Conservation (phyloP, 2,113 vertebrate genomes). For the Paraplagusia blochii region DNA sequence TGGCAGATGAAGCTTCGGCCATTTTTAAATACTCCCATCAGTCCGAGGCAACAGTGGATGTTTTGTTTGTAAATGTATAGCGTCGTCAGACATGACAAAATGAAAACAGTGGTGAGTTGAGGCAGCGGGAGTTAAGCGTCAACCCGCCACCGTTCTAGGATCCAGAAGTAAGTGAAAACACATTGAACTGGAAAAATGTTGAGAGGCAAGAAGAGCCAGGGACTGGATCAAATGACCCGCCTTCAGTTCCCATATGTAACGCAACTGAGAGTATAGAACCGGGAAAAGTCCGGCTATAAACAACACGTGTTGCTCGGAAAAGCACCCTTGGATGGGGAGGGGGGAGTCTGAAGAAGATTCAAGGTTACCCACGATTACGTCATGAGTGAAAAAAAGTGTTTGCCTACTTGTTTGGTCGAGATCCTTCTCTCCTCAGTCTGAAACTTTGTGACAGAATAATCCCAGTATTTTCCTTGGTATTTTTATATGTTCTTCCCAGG, state of each 20-base stretch:
- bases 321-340: conserved; percentile 6
- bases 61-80: conserved; percentile 24
- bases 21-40: conserved; percentile 11
- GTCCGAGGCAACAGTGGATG: conserved; percentile 15
- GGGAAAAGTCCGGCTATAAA: conserved; percentile 35
- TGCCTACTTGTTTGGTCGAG: conserved; percentile 32
- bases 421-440: conserved; percentile 24
- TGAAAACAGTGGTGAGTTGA: conserved; percentile 21
- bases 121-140: conserved; percentile 17
- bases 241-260: conserved; percentile 49
- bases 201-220: conserved; percentile 23
- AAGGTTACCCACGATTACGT: conserved; percentile 22
- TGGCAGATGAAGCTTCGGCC: conserved; percentile 12
- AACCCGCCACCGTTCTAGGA: conserved; percentile 31
- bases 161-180: conserved; percentile 61
- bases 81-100: conserved; percentile 26
- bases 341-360: conserved; percentile 4
- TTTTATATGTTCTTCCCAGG: conserved; percentile 23
- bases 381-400: not conserved
- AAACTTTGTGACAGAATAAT: conserved; percentile 29
- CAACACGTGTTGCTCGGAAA: conserved; percentile 34
- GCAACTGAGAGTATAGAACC: conserved; percentile 24
- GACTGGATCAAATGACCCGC: conserved; percentile 49
- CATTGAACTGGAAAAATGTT: conserved; percentile 60
- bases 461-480: conserved; percentile 43